phyloP scores from a whole-genome alignment of 2,888 invertebrate species.

The Lampropteryx suffumata region DNA sequence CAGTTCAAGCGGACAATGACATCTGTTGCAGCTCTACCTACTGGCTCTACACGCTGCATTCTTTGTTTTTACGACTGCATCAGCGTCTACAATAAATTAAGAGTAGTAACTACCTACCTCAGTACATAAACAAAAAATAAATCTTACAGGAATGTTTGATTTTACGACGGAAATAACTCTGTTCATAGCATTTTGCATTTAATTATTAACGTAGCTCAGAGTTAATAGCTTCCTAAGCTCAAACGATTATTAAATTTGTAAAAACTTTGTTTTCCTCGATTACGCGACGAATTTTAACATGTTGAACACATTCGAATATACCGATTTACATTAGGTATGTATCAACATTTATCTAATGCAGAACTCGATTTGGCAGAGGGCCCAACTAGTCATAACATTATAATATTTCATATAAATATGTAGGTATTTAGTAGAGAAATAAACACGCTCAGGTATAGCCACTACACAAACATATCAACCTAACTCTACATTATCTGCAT shows the following conservation, averaged over 20 bases:
- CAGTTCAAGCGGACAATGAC: too few relatives aligned
- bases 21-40: too few relatives aligned
- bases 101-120: too few relatives aligned
- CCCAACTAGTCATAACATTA: constrained; percentile 57
- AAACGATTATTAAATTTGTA: constrained; percentile 41
- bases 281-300: constrained; percentile 46
- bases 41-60: constrained; percentile 4
- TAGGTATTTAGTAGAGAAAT: constrained; percentile 50
- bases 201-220: constrained; percentile 40
- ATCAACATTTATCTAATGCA: constrained; percentile 50
- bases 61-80: constrained; percentile 17
- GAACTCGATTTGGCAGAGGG: constrained; percentile 61
- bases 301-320: constrained; percentile 59
- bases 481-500: neutral
- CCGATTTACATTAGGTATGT: constrained; percentile 39
- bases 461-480: constrained; percentile 22
- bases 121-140: constrained; percentile 18
- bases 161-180: constrained; percentile 24
- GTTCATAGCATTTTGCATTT: constrained; percentile 36
- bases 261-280: constrained; percentile 45
- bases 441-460: constrained; percentile 35
- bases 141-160: constrained; percentile 20
- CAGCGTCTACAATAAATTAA: constrained; percentile 17
- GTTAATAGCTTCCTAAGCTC: constrained; percentile 42
- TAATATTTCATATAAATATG: constrained; percentile 62